Evolutionary conservation across 2,888 invertebrate genomes (phyloP), one percentile per base, ranked within the genome.

Genomic region (Drosophila algonquin): DNA sequence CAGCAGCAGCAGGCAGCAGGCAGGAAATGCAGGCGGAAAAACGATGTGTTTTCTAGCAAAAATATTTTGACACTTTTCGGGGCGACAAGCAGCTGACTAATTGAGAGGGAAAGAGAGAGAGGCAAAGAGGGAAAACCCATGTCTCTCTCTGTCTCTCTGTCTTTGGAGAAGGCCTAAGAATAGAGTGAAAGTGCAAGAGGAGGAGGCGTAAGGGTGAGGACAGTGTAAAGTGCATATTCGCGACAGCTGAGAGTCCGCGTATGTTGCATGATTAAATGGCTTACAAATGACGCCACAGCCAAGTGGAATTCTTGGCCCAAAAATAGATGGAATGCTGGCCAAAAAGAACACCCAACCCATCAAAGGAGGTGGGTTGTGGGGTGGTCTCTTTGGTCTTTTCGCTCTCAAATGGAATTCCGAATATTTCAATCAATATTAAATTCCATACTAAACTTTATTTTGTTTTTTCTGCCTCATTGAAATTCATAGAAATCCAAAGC

Each of bases 51-150:
- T 76, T 64, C 70, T 82, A 53, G 84, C 81, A 78, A 89, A 73
- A 83, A 87, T 87, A 83, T 83, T 83, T 89, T 89, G 83, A 84
- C 83, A 84, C 89, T 89, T 84, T 24, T 46, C 53, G 46, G 27
- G 75, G 73, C 87, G 83, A 83, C 83, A 89, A 74, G 85, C 75
- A 84, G 72, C 85, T 85, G 87, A 89, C 83, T 83, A 89, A 83
- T 83, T 89, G 83, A 69, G 62, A 64, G 56, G 56, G 60, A 56
- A 8, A 6, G 27, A 27, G 27, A 30, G 30, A 30, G 30, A 2
- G 30, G 30, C 0, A 8, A 30, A 8, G 47, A 21, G 45, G 35
- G 40, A n/a, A 40, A 40, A 40, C 5, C 40, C 14, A 40, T 40
- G 40, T 7, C 35, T 10, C 40, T 40, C 40, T 70, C 45, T 57